Conservation (phyloP, 2,888 invertebrate genomes). For the Gymnosoma rotundatum region DNA sequence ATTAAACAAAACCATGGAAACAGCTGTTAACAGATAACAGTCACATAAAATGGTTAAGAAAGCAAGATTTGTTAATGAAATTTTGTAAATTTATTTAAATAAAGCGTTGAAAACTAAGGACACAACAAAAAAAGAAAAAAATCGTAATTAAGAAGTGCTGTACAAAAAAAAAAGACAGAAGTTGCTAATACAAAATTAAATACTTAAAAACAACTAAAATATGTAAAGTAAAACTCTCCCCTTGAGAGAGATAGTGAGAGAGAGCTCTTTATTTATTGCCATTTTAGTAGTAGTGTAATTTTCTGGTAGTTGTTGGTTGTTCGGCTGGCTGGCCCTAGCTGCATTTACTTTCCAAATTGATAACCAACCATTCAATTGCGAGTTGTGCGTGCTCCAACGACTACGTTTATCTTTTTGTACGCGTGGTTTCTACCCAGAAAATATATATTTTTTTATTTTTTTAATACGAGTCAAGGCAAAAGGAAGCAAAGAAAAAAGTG, state of each 20-base stretch:
- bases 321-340: conserved; percentile 29
- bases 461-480: conserved; percentile 60
- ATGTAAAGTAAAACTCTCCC: conserved; percentile 32
- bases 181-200: conserved; percentile 1
- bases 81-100: background rate
- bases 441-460: conserved; percentile 41
- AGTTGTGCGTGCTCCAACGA: conserved; percentile 75
- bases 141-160: conserved; percentile 1
- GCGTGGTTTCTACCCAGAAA: conserved; percentile 56
- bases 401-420: conserved; percentile 69
- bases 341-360: conserved; percentile 64
- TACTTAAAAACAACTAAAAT: conserved; percentile 15
- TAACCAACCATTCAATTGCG: conserved; percentile 72
- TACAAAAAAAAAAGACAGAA: conserved; percentile 5
- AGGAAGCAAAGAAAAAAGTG: conserved; percentile 58
- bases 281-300: conserved; percentile 54
- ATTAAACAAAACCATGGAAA: conserved; percentile 40
- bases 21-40: conserved; percentile 55
- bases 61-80: conserved; percentile 2
- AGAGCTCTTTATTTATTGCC: conserved; percentile 29
- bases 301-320: conserved; percentile 59
- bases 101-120: background rate
- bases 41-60: conserved; percentile 3
- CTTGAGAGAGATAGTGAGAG: background rate
- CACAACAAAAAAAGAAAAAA: conserved; percentile 10